Evolutionary conservation across 1,140 invertebrate species (phyloP).

Genomic region (Diorhabda sublineata): DNA sequence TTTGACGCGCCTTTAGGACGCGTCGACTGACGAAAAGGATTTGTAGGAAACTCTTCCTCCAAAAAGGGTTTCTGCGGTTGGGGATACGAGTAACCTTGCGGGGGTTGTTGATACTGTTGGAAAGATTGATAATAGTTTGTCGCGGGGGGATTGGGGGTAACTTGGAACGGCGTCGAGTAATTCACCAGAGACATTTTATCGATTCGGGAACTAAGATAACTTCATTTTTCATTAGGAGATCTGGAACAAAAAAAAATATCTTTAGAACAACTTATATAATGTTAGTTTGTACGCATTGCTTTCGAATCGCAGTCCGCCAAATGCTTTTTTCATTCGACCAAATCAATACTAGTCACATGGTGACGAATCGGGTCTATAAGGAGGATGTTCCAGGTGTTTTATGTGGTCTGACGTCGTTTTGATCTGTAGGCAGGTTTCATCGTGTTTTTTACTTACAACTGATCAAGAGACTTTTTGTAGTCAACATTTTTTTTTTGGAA

Average conservation of each 20-base stretch:
- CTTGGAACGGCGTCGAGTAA: constrained; percentile 33
- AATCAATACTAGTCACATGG: background rate
- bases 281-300: background rate
- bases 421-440: too few relatives aligned
- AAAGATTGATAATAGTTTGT: constrained; percentile 29
- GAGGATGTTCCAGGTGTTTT: background rate
- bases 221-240: too few relatives aligned
- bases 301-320: too few relatives aligned
- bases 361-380: background rate
- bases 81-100: constrained; percentile 39
- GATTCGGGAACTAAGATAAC: background rate
- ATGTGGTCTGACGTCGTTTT: too few relatives aligned
- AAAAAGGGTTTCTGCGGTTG: constrained; percentile 40
- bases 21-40: constrained; percentile 21
- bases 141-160: constrained; percentile 35
- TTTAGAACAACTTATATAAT: background rate
- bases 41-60: constrained; percentile 34
- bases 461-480: too few relatives aligned
- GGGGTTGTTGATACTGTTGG: constrained; percentile 24
- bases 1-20: constrained; percentile 21
- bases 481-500: too few relatives aligned
- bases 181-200: constrained; percentile 36
- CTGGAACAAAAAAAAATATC: background rate
- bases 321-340: background rate
- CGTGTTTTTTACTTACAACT: too few relatives aligned